Evolutionary conservation across 1,140 invertebrate genomes (phyloP).

Genomic region (Ridgeia piscesae): DNA sequence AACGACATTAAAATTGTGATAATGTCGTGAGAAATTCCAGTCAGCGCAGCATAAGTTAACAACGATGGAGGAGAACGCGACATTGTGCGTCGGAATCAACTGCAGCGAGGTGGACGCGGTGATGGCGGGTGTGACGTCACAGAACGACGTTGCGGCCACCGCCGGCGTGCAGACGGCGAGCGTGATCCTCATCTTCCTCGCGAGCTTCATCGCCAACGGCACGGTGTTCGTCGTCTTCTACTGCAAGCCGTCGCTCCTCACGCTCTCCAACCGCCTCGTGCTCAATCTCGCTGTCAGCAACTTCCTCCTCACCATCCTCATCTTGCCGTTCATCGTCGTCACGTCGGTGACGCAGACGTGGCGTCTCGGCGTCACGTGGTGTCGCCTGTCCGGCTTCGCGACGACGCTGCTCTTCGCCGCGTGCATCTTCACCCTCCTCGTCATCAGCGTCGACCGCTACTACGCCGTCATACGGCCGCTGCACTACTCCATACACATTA

Average conservation of each 20-base stretch:
- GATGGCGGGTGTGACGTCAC: not conserved
- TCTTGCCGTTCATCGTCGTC: constrained; percentile 64
- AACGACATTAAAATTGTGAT: not conserved
- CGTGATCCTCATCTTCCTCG: not conserved
- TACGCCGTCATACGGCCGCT: constrained; percentile 67
- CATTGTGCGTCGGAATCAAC: not conserved
- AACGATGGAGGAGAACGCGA: not conserved
- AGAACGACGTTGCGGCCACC: not conserved
- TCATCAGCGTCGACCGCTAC: constrained; percentile 83
- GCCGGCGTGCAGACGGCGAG: not conserved
- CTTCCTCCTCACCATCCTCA: constrained; percentile 65
- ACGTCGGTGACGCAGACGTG: constrained; percentile 40
- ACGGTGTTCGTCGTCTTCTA: constrained; percentile 66
- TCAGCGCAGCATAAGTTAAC: not conserved
- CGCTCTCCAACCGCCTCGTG: constrained; percentile 71
- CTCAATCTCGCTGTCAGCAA: constrained; percentile 71
- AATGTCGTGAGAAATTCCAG: not conserved
- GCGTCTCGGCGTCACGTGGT: constrained; percentile 48
- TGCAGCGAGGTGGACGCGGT: not conserved
- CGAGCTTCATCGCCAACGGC: constrained; percentile 61
- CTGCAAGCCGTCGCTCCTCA: constrained; percentile 62
- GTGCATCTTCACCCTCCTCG: constrained; percentile 71
- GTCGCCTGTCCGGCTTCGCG: constrained; percentile 60
- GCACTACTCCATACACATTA: constrained; percentile 67
- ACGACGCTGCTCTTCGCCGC: constrained; percentile 62